phyloP scores from a whole-genome alignment of 1,140 invertebrate genomes.

The Temnothorax nylanderi region DNA sequence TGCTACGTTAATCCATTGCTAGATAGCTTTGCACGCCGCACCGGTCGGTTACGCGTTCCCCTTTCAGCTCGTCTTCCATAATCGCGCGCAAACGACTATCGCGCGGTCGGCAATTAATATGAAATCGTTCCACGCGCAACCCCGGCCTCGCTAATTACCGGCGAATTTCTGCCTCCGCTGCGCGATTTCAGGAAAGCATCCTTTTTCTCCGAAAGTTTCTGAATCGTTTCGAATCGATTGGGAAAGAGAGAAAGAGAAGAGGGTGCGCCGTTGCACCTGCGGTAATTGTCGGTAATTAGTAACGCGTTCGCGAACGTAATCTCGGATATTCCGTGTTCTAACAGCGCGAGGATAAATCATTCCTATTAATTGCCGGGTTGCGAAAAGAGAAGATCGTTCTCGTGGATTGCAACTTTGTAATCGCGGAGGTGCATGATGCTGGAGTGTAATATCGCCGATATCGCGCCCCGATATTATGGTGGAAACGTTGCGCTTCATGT shows the following conservation, averaged over 20 bases:
- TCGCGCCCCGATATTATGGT: not conserved
- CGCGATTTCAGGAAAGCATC: not conserved
- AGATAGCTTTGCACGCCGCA: constrained; percentile 6
- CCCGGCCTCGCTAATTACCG: constrained; percentile 1
- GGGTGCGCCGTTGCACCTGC: constrained; percentile 45
- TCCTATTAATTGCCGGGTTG: constrained; percentile 50
- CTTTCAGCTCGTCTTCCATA: constrained; percentile 50
- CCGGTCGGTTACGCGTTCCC: not conserved
- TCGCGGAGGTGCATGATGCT: not conserved
- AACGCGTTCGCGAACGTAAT: constrained; percentile 49
- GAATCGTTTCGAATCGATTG: constrained; percentile 3
- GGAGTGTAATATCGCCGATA: not conserved
- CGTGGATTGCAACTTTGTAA: constrained; percentile 23
- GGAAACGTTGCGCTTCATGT: not conserved
- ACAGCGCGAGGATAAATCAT: constrained; percentile 42
- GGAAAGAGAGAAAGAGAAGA: constrained; percentile 22
- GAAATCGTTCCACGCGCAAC: constrained; percentile 15
- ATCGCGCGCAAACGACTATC: constrained; percentile 14
- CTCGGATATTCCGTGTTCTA: constrained; percentile 43
- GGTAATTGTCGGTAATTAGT: constrained; percentile 55
- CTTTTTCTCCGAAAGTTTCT: not conserved
- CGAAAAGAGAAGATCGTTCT: constrained; percentile 36
- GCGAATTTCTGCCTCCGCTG: not conserved
- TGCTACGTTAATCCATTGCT: constrained; percentile 23
- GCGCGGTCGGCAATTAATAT: constrained; percentile 41